Percentiles rank a stretch among this genome's conserved stretches.
Evolutionary conservation across 2,797 vertebrate species (phyloP).

Genomic region (Thaleichthys pacificus): DNA sequence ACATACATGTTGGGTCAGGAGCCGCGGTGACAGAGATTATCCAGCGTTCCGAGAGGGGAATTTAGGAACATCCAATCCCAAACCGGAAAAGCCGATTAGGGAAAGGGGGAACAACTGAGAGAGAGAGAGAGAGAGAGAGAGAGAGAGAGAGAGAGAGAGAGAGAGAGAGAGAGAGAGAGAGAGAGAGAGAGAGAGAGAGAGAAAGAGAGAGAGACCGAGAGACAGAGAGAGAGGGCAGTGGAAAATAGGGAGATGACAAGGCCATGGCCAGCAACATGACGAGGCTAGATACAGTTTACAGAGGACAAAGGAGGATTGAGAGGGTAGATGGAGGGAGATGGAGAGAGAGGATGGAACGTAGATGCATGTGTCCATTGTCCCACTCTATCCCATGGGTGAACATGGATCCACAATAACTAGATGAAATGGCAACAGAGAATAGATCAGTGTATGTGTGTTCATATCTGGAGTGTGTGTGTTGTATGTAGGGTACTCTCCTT

Average conservation of each 20-base stretch:
- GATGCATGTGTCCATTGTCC: background rate
- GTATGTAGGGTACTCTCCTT: background rate
- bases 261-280: background rate
- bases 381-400: background rate
- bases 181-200: conserved; percentile 1
- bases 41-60: background rate
- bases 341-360: background rate
- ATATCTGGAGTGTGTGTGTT: background rate
- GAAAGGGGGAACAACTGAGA: conserved; percentile 9
- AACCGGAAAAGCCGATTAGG: conserved; percentile 5
- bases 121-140: conserved; percentile 3
- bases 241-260: conserved; percentile 1
- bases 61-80: conserved; percentile 3
- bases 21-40: conserved; percentile 1
- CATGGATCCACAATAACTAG: background rate
- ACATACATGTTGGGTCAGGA: background rate
- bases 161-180: background rate
- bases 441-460: background rate
- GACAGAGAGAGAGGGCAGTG: conserved; percentile 9
- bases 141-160: background rate
- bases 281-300: background rate
- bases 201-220: background rate
- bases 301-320: conserved; percentile 6
- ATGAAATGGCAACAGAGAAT: background rate
- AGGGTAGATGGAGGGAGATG: background rate